phyloP scores from a whole-genome alignment of 2,888 invertebrate genomes.

The Aethes cnicana region DNA sequence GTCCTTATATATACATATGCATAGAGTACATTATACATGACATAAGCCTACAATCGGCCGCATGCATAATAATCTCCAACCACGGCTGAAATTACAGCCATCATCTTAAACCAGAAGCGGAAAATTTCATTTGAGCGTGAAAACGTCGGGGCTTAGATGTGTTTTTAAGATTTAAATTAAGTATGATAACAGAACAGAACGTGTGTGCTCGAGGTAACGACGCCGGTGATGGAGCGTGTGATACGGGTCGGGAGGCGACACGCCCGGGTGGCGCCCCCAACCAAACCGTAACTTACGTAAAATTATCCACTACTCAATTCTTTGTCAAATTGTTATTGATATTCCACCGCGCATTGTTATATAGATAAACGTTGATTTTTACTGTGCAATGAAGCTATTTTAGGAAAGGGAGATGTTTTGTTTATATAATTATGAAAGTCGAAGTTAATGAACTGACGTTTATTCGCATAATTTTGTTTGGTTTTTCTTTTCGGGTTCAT shows the following conservation, averaged over 20 bases:
- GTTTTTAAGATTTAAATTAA: slow-evolving; percentile 27
- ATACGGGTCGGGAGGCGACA: slow-evolving; percentile 11
- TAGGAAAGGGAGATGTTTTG: slow-evolving; percentile 17
- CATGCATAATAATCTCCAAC: not conserved
- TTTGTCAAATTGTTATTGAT: slow-evolving; percentile 19
- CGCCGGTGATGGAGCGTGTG: slow-evolving; percentile 18
- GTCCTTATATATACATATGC: too few relatives aligned
- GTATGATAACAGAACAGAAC: slow-evolving; percentile 15
- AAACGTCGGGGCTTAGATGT: not conserved
- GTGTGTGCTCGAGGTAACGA: slow-evolving; percentile 10
- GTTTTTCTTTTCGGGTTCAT: slow-evolving; percentile 6
- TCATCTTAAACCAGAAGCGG: not conserved
- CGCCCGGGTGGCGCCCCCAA: slow-evolving; percentile 1
- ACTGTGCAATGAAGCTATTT: slow-evolving; percentile 16
- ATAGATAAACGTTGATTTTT: slow-evolving; percentile 3
- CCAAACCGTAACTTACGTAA: slow-evolving; percentile 18
- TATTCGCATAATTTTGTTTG: slow-evolving; percentile 22
- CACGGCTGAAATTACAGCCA: slow-evolving; percentile 1
- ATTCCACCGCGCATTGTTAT: slow-evolving; percentile 2
- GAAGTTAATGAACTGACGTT: slow-evolving; percentile 17
- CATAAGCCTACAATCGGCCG: not conserved
- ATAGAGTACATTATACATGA: too few relatives aligned
- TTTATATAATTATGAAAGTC: slow-evolving; percentile 19
- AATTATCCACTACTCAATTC: slow-evolving; percentile 19
- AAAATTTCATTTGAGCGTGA: slow-evolving; percentile 15